Evolutionary conservation across 2,113 vertebrate genomes (phyloP), one percentile per base, ranked within the genome.

Genomic region (Amphiprion percula): DNA sequence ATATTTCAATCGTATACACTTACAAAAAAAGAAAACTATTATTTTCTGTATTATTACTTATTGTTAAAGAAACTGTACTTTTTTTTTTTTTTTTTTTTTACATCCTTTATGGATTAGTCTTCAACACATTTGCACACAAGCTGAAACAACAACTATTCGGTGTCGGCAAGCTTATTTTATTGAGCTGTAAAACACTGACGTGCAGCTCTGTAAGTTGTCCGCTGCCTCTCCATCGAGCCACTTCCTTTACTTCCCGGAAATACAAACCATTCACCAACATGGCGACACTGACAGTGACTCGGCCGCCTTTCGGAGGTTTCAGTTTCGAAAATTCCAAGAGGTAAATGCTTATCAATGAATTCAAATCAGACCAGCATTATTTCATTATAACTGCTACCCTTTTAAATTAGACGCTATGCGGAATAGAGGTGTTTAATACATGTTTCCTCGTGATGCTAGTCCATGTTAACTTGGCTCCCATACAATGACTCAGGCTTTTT

Each of bases 271-370:
- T 60, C 62, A 58, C 19, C n/a, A 89, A 92, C 74, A 97, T 97
- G 97, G 96, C 97, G 92, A 91, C 96, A 0, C 78, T 96, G 17
- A 93, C 95, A 0, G 92, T 96, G 26, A 89, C 61, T 8, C 62
- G 85, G 68, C 63, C 90, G 0, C 92, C 90, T 0, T 12, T 76
- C 24, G 94, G 95, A 2, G 97, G 97, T 59, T 98, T 99, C 92
- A 95, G 94, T 90, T 99, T 99, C 93, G 96, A 96, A 55, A 97
- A 98, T 67, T 97, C 96, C 17, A 95, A 95, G 79, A 96, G 97
- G 97, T 98, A 82, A 87, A 85, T 0, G 4, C 12, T 16, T 5
- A 19, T 21, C 0, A 26, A 1, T 8, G 4, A 1, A 5, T 61
- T 2, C 2, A 46, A 56, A 33, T 0, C 1, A 1, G 2, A 5